Conservation (phyloP, 2,888 invertebrate genomes). For the Eupithecia subfuscata region DNA sequence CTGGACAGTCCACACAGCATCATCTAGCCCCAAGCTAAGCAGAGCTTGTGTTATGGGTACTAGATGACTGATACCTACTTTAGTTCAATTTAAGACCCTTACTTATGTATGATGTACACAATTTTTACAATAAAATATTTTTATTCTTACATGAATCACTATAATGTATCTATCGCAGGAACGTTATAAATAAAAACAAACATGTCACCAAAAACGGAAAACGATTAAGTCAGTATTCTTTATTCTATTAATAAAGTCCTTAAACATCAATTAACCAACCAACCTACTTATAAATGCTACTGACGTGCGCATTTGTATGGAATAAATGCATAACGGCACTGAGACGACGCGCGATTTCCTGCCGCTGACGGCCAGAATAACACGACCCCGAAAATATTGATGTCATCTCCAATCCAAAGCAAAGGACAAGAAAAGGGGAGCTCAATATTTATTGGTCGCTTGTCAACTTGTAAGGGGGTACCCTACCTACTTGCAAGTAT, state of each 20-base stretch:
- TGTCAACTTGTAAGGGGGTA: slow-evolving; percentile 46
- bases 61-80: no score
- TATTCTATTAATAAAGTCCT: slow-evolving; percentile 32
- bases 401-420: slow-evolving; percentile 38
- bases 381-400: slow-evolving; percentile 46
- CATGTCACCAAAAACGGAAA: neutral
- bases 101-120: no score
- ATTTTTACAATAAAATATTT: no score
- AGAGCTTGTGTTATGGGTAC: no score
- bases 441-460: slow-evolving; percentile 46
- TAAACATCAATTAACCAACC: slow-evolving; percentile 42
- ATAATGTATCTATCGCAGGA: no score
- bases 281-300: slow-evolving; percentile 44
- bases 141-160: no score
- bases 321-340: slow-evolving; percentile 50
- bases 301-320: slow-evolving; percentile 44
- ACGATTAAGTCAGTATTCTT: slow-evolving; percentile 4
- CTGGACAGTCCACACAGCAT: no score
- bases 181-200: no score
- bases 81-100: no score
- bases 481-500: slow-evolving; percentile 35
- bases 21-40: no score
- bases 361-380: slow-evolving; percentile 45
- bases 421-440: slow-evolving; percentile 44
- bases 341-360: slow-evolving; percentile 51